Evolutionary conservation across 2,113 vertebrate species (phyloP), one percentile per base, ranked within the genome.

Genomic region (Chaenogobius annularis): DNA sequence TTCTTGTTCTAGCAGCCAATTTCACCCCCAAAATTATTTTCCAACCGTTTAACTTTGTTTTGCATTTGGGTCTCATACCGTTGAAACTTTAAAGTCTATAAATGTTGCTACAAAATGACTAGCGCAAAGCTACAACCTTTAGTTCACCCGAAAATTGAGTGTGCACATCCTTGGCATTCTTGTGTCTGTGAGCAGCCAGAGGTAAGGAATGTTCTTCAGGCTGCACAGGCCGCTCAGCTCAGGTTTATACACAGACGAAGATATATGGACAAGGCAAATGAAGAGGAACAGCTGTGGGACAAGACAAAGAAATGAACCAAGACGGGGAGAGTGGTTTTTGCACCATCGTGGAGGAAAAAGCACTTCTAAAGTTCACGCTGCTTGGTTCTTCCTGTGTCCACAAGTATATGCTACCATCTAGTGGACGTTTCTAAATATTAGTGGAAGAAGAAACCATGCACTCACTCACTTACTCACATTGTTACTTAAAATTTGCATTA

Each of bases 201-300:
- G 44, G 63, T 71, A 43, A 75, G 72, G 70, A 83, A 79, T 74
- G 79, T 58, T n/a, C 22, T 47, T 76, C 46, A 48, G 20, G 10
- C 67, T 50, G 0, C 17, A 7, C 19, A 63, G 62, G 48, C 17
- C 48, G 54, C 46, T 56, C 43, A 37, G 31, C 15, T 59, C 40
- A 77, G 61, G 35, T 72, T 70, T 69, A 76, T 70, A 78, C 71
- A 78, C 17, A 66, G 63, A 47, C 35, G 46, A 76, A 78, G 70
- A 83, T 47, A 47, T 46, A 66, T 76, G 67, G 63, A 55, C 5
- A 20, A 6, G 11, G 67, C 17, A 75, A 13, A n/a, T 13, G 17
- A 56, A 56, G 71, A 72, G 78, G 69, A 73, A 54, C 17, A 75
- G 65, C 78, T 66, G 62, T 48, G 7, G 58, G 1, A 26, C 69